A percentile compares a stretch with the other conserved stretches of the same genome.
These are phyloP conservation scores for Corythoichthys intestinalis DNA, from an alignment of 2,113 vertebrate genomes.

Conservation along the genomic window DNA sequence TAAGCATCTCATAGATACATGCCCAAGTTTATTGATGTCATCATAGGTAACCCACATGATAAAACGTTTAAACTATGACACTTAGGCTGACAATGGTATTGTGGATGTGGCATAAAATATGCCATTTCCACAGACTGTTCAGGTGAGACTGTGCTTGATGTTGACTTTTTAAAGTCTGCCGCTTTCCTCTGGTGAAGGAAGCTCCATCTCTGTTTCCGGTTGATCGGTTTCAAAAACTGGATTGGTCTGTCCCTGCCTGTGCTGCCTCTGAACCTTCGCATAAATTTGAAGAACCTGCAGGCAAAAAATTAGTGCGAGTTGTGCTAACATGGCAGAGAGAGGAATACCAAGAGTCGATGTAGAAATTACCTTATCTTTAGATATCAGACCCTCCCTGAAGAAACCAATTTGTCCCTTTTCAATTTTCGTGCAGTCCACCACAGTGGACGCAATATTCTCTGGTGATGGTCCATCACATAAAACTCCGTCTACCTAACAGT, in stretches of 20 bases:
- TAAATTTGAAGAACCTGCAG: constrained; percentile 82
- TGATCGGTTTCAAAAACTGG: constrained; percentile 62
- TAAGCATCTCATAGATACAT: background rate
- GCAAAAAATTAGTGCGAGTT: background rate
- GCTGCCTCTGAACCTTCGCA: constrained; percentile 75
- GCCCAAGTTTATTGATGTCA: background rate
- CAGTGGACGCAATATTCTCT: constrained; percentile 86
- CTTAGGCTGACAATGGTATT: no score
- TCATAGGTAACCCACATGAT: background rate
- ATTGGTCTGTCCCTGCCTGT: constrained; percentile 56
- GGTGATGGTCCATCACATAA: constrained; percentile 85
- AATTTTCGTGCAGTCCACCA: constrained; percentile 89
- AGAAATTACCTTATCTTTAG: constrained; percentile 81
- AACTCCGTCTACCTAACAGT: constrained; percentile 80
- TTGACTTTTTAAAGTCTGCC: constrained; percentile 10
- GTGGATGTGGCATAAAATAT: background rate
- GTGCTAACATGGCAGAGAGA: background rate
- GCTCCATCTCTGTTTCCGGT: constrained; percentile 12
- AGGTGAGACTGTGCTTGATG: background rate
- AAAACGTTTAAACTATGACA: background rate
- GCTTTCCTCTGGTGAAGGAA: background rate
- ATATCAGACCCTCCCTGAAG: constrained; percentile 84
- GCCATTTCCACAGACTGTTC: background rate
- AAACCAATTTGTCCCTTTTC: constrained; percentile 79
- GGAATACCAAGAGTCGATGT: background rate